Evolutionary conservation across 2,888 invertebrate genomes (phyloP).

Genomic region (Pseudanteris insignis): DNA sequence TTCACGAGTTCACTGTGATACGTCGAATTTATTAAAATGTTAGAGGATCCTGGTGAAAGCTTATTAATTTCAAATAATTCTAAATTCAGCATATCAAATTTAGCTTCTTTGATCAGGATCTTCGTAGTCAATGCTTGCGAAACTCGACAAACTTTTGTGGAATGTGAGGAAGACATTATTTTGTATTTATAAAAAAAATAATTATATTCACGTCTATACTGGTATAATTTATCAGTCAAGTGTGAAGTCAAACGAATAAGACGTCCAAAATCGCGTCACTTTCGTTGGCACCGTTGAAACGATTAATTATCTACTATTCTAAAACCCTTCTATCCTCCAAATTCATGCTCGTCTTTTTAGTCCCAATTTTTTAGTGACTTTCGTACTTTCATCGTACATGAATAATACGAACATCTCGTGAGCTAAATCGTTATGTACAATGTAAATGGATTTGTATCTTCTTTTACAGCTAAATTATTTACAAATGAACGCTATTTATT

Average conservation of each 20-base stretch:
- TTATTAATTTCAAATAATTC: too few relatives aligned
- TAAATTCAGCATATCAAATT: too few relatives aligned
- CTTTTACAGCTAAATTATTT: slow-evolving; percentile 20
- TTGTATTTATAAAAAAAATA: not conserved
- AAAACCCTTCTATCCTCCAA: too few relatives aligned
- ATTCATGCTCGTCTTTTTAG: too few relatives aligned
- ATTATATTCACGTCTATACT: not conserved
- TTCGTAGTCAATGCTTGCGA: too few relatives aligned
- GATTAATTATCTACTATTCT: slow-evolving; percentile 10
- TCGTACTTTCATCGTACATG: slow-evolving; percentile 1
- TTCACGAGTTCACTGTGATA: too few relatives aligned
- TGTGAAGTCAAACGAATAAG: slow-evolving; percentile 5
- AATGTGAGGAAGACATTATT: slow-evolving; percentile 23
- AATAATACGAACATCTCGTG: slow-evolving; percentile 15
- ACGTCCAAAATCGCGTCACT: slow-evolving; percentile 7
- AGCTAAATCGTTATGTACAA: slow-evolving; percentile 30
- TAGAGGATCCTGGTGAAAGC: too few relatives aligned
- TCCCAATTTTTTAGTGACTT: too few relatives aligned
- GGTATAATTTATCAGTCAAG: slow-evolving; percentile 12
- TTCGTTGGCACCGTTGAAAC: slow-evolving; percentile 34
- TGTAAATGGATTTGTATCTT: slow-evolving; percentile 6
- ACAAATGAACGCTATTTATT: slow-evolving; percentile 39
- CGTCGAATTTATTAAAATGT: too few relatives aligned
- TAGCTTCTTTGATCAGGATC: too few relatives aligned
- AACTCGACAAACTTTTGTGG: not conserved